Percentiles rank a stretch among this genome's conserved stretches.
Evolutionary conservation across 1,140 invertebrate genomes (phyloP).

Genomic region (Mamestra configurata): DNA sequence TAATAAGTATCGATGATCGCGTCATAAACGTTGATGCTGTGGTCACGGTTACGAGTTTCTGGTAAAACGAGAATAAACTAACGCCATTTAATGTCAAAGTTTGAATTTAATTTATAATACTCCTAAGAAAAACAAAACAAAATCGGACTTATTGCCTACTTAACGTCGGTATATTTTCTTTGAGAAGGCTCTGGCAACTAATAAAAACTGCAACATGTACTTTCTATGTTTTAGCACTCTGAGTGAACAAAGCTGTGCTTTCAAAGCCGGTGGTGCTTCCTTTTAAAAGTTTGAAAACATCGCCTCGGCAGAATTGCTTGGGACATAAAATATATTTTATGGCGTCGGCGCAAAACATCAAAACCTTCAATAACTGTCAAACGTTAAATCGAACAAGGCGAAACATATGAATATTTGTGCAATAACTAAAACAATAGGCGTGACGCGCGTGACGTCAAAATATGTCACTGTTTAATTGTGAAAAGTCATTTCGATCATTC

Average conservation of each 20-base stretch:
- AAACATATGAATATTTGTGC: constrained; percentile 61
- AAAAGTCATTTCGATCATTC: not conserved
- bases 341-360: constrained; percentile 76
- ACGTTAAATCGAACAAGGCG: constrained; percentile 72
- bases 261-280: constrained; percentile 71
- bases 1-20: constrained; percentile 29
- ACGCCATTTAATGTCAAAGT: not conserved
- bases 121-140: not conserved
- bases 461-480: constrained; percentile 7
- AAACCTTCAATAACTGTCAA: constrained; percentile 78
- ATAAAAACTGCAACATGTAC: constrained; percentile 66
- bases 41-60: constrained; percentile 1
- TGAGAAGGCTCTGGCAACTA: not conserved
- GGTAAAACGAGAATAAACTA: not conserved
- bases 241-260: constrained; percentile 70
- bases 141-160: not conserved
- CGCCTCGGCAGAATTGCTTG: constrained; percentile 69
- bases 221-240: constrained; percentile 83
- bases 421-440: constrained; percentile 54
- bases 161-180: constrained; percentile 28
- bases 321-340: constrained; percentile 86
- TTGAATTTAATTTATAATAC: not conserved
- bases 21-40: not conserved
- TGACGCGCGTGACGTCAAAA: constrained; percentile 44
- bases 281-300: constrained; percentile 79